A percentile compares a stretch with the other conserved stretches of the same genome.
phyloP scores from a whole-genome alignment of 2,797 vertebrate species.

The Oreochromis mossambicus region DNA sequence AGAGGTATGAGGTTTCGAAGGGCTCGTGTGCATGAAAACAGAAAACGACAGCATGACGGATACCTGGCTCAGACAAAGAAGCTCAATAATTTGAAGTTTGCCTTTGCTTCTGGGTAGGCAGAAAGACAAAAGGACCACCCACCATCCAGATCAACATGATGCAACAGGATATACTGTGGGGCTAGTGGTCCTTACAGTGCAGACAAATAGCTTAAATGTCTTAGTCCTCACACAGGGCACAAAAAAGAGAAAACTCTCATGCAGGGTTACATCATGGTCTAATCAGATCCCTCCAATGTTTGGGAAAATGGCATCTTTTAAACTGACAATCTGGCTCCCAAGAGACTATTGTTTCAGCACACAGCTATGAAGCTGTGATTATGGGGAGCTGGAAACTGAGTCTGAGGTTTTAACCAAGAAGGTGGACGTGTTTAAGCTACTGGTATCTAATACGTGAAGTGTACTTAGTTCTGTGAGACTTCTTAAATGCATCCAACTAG shows the following conservation, averaged over 20 bases:
- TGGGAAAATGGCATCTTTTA: slow-evolving; percentile 24
- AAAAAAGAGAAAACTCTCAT: neutral
- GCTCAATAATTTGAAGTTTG: neutral
- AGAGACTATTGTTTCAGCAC: slow-evolving; percentile 16
- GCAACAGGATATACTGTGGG: neutral
- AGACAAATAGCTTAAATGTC: neutral
- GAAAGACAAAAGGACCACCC: neutral
- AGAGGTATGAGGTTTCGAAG: slow-evolving; percentile 13
- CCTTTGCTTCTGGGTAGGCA: neutral
- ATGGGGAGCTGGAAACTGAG: slow-evolving; percentile 22
- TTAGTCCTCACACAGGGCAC: neutral
- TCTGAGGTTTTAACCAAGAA: slow-evolving; percentile 11
- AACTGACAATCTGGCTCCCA: slow-evolving; percentile 8
- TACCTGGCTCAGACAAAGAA: neutral
- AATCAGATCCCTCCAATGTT: slow-evolving; percentile 31
- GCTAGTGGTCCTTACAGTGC: neutral
- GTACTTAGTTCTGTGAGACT: neutral
- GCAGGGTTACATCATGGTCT: slow-evolving; percentile 25
- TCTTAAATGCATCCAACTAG: neutral
- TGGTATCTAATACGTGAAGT: neutral
- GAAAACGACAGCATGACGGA: neutral
- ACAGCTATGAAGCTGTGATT: slow-evolving; percentile 7
- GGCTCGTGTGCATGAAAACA: neutral
- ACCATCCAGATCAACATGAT: neutral
- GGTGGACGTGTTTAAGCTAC: neutral